These are phyloP conservation scores for Molossus molossus DNA, from an alignment of 2,797 vertebrate genomes.

Conservation along the genomic window DNA sequence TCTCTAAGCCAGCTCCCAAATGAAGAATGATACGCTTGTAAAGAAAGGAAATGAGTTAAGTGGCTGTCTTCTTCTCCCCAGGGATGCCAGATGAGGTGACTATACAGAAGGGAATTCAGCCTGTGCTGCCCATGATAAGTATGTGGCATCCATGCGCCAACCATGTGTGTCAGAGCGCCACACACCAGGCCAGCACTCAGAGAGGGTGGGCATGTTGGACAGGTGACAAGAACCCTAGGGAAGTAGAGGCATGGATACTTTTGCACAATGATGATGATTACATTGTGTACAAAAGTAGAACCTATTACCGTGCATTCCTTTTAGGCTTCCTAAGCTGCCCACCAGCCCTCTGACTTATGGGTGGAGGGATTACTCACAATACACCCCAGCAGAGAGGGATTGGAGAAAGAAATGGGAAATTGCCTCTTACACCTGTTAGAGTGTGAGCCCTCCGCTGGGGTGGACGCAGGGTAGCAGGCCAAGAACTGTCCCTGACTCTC, in stretches of 20 bases:
- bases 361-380: not conserved
- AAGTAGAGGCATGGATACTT: conserved; percentile 6
- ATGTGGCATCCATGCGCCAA: not conserved
- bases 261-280: not conserved
- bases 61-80: not conserved
- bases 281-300: conserved; percentile 23
- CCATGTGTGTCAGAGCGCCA: not conserved
- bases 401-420: not conserved
- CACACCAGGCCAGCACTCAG: conserved; percentile 9
- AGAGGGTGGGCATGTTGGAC: not conserved
- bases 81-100: not conserved
- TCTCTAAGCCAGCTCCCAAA: not conserved
- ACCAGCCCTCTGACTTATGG: not conserved
- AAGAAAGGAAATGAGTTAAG: not conserved
- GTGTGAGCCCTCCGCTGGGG: not conserved
- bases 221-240: not conserved
- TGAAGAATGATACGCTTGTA: not conserved
- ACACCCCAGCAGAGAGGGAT: not conserved
- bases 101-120: not conserved
- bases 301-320: not conserved
- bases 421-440: not conserved
- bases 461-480: not conserved
- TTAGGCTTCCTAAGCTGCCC: conserved; percentile 17
- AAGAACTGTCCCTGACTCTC: not conserved
- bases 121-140: not conserved